A percentile compares a stretch with the other conserved stretches of the same genome.
phyloP scores from a whole-genome alignment of 2,888 invertebrate species.

The Branchipolynoe longqiensis region DNA sequence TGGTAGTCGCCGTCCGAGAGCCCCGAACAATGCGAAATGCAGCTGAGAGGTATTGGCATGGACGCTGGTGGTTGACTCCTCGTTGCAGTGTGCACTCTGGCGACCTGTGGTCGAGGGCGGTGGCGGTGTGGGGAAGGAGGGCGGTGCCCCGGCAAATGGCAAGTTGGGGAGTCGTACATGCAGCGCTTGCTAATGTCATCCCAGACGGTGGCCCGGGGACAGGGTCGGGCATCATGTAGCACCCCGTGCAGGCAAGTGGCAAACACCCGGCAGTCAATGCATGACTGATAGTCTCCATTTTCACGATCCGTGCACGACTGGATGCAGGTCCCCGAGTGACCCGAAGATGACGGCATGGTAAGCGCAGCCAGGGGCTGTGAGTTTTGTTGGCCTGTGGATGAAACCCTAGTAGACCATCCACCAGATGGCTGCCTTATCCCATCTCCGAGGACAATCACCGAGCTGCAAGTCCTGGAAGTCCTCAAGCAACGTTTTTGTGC shows the following conservation, averaged over 20 bases:
- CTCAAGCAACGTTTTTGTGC: conserved; percentile 28
- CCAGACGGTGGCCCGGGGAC: conserved; percentile 36
- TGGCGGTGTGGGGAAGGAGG: background rate
- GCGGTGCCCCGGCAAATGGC: conserved; percentile 58
- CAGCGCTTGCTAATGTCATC: conserved; percentile 68
- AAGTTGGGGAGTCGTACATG: conserved; percentile 69
- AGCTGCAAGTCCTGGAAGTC: conserved; percentile 48
- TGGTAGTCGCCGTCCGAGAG: conserved; percentile 70
- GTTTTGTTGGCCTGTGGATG: too few species aligned
- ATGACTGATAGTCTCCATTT: conserved; percentile 66
- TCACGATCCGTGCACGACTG: conserved; percentile 13
- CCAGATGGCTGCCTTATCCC: too few species aligned
- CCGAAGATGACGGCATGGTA: too few species aligned
- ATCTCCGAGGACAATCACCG: background rate
- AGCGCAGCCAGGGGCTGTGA: too few species aligned
- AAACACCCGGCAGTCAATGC: conserved; percentile 69
- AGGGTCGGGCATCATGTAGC: conserved; percentile 47
- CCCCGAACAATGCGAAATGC: conserved; percentile 63
- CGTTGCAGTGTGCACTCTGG: background rate
- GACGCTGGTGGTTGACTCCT: background rate
- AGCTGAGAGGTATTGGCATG: conserved; percentile 21
- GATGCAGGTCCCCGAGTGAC: too few species aligned
- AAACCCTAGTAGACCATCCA: too few species aligned
- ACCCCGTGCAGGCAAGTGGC: conserved; percentile 45
- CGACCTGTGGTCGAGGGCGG: background rate